These are phyloP conservation scores for Indri indri DNA, from an alignment of 2,113 vertebrate genomes.

Conservation along the genomic window DNA sequence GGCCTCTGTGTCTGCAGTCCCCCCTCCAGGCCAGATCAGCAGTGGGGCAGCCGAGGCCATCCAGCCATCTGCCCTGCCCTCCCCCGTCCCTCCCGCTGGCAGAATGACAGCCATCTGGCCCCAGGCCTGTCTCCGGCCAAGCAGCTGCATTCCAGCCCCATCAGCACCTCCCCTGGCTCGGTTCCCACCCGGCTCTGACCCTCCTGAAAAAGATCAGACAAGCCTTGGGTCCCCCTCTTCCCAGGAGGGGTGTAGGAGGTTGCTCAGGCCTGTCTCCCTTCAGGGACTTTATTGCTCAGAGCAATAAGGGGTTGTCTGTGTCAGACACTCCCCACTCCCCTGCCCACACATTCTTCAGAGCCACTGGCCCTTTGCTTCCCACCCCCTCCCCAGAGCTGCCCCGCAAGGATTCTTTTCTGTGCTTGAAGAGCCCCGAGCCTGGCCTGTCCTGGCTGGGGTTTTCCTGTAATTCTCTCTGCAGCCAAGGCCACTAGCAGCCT, in stretches of 20 bases:
- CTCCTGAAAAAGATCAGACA: slow-evolving; percentile 7
- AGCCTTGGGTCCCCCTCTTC: background rate
- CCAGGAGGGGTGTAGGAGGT: background rate
- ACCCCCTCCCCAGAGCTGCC: background rate
- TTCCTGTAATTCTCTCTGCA: background rate
- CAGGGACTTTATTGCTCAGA: background rate
- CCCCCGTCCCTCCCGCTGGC: background rate
- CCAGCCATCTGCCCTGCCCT: background rate
- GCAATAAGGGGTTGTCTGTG: background rate
- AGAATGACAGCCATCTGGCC: background rate
- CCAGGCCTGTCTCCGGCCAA: background rate
- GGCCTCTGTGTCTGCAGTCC: background rate
- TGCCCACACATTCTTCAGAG: background rate
- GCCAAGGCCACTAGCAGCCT: background rate
- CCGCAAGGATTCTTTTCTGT: background rate
- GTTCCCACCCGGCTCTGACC: slow-evolving; percentile 18
- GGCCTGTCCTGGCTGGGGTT: background rate
- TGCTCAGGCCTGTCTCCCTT: background rate
- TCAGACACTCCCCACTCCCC: background rate
- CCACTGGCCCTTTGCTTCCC: background rate
- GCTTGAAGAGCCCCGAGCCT: background rate
- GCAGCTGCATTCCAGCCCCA: background rate
- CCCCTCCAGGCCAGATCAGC: background rate
- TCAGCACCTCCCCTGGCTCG: background rate
- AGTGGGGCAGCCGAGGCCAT: background rate